A percentile compares a stretch with the other conserved stretches of the same genome.
phyloP scores from a whole-genome alignment of 2,888 invertebrate species.

The Brachycybe producta region DNA sequence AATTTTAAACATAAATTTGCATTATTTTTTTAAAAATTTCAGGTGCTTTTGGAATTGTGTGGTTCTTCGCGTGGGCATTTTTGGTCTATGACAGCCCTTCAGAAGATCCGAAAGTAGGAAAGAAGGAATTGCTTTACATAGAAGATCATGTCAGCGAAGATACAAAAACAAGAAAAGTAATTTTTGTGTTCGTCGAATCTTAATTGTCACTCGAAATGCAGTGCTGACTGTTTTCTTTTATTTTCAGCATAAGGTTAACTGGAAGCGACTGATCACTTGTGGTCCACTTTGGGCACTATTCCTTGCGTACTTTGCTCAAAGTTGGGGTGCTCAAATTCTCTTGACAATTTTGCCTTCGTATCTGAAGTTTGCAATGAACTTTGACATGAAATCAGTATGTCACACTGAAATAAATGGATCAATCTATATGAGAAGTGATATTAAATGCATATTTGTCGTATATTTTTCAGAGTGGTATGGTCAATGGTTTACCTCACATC shows the following conservation, averaged over 20 bases:
- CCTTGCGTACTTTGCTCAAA: conserved; percentile 14
- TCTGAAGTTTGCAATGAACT: conserved; percentile 13
- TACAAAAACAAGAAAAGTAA: conserved; percentile 5
- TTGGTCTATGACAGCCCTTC: conserved; percentile 11
- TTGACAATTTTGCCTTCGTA: conserved; percentile 14
- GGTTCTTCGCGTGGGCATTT: conserved; percentile 3
- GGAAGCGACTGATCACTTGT: neutral
- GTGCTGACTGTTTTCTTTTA: neutral
- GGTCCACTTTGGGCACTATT: conserved; percentile 10
- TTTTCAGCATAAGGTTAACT: neutral
- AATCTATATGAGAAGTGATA: neutral
- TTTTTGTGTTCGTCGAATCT: neutral
- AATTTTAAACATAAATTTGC: neutral
- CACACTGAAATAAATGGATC: neutral
- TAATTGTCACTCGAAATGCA: neutral
- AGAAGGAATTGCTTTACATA: conserved; percentile 8
- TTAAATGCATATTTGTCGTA: neutral
- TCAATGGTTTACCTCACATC: conserved; percentile 11
- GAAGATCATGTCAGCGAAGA: neutral
- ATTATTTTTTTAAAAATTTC: neutral
- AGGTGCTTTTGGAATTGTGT: neutral
- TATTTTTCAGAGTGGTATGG: conserved; percentile 6
- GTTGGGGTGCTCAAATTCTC: conserved; percentile 13
- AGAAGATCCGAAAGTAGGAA: conserved; percentile 14
- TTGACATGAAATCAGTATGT: conserved; percentile 11